A percentile compares a stretch with the other conserved stretches of the same genome.
Evolutionary conservation across 2,797 vertebrate species (phyloP).

Genomic region (Aldrovandia affinis): DNA sequence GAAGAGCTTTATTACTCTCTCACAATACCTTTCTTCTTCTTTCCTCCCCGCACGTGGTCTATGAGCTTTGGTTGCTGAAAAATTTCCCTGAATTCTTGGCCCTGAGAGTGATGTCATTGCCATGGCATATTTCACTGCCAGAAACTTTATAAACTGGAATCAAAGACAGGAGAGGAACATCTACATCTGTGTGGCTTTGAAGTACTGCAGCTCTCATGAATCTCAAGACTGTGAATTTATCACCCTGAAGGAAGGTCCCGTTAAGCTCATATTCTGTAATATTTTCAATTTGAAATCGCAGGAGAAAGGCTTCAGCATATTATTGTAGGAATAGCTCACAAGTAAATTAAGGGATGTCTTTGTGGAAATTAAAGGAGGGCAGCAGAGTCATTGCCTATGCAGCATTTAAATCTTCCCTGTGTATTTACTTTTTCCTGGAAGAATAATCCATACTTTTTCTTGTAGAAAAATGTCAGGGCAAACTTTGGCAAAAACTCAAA

Average conservation of each 20-base stretch:
- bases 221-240: conserved; percentile 17
- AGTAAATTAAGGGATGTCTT: neutral
- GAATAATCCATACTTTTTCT: neutral
- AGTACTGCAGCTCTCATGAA: conserved; percentile 1
- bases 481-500: no score
- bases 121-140: conserved; percentile 30
- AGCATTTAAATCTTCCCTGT: neutral
- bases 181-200: conserved; percentile 11
- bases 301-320: neutral
- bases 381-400: neutral
- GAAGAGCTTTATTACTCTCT: conserved; percentile 50
- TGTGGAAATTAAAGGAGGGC: neutral
- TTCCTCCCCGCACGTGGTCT: conserved; percentile 41
- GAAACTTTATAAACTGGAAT: conserved; percentile 37
- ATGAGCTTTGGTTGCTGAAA: conserved; percentile 26
- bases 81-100: conserved; percentile 59
- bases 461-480: no score
- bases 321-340: neutral
- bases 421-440: neutral
- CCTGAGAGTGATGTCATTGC: conserved; percentile 50
- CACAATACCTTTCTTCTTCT: conserved; percentile 52
- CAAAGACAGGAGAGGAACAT: conserved; percentile 19
- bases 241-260: neutral
- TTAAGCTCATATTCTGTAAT: conserved; percentile 12
- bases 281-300: conserved; percentile 11